Base-by-base conservation (phyloP, 2,113 vertebrate species). In the Boulengerochromis microlepis region DNA sequence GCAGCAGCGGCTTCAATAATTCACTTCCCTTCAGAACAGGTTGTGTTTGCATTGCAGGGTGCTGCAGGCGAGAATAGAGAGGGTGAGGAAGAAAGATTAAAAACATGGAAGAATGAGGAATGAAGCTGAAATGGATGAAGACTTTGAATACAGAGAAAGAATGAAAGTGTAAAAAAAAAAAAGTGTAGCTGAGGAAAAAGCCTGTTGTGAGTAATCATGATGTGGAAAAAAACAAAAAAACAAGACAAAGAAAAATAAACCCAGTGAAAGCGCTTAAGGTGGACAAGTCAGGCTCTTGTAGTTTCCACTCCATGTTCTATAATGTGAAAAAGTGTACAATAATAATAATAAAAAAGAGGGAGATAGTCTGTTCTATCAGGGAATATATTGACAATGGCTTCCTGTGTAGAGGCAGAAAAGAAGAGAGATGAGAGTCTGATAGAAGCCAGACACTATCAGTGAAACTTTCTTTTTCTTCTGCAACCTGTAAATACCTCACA, bases 31-130 rank as follows among this genome's bases (percentile, higher is more conserved):
- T 91, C 90, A 80, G 94, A 94, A 93, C 94, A 95, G 93, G 94
- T 94, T 95, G 93, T 95, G 95, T 95, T 96, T 95, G 94, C 94
- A 93, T 95, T 94, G 93, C 85, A 91, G 91, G 94, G 92, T 45
- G 95, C 94, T 93, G 89, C 91, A 86, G 94, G 93, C 89, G 50
- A 86, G 94, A 95, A 95, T 84, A 91, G 91, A 93, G 93, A 94
- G 93, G 93, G 84, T 64, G 80, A 88, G 81, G 85, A 91, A 90
- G 90, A 89, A 92, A 95, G 92, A 95, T 94, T 94, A 94, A 93
- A 95, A 95, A 94, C 90, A 90, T 84, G 92, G 87, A 88, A 11
- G 83, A 92, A 91, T 92, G 93, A 94, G 84, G 91, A 94, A 95
- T 94, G 91, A 94, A 93, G 91, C 81, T 42, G 87, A 91, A 92